A percentile compares a stretch with the other conserved stretches of the same genome.
These are phyloP conservation scores for Gymnothorax reevesii DNA, from an alignment of 2,797 vertebrate species.

Conservation along the genomic window DNA sequence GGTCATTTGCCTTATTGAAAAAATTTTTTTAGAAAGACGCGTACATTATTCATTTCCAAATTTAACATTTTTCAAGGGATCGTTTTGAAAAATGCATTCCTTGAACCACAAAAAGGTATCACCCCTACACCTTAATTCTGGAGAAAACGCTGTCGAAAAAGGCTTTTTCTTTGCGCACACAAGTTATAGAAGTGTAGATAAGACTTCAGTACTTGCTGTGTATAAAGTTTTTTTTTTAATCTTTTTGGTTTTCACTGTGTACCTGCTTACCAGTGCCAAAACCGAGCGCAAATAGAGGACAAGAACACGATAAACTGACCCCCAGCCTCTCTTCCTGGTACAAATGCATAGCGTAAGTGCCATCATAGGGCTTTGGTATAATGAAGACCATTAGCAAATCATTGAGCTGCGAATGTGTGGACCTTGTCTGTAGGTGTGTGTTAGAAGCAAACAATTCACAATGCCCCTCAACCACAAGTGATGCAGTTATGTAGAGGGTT, in stretches of 20 bases:
- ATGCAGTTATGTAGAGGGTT: slow-evolving; percentile 62
- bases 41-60: no score
- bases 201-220: no score
- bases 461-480: slow-evolving; percentile 58
- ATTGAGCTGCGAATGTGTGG: slow-evolving; percentile 40
- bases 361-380: slow-evolving; percentile 30
- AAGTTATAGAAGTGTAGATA: no score
- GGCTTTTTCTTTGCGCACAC: no score
- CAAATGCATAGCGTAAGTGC: background rate
- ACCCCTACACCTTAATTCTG: background rate
- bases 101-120: background rate
- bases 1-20: no score
- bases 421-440: slow-evolving; percentile 48
- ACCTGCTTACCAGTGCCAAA: background rate
- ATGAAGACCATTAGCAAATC: slow-evolving; percentile 55
- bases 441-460: slow-evolving; percentile 67
- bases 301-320: background rate
- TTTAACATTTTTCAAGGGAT: no score
- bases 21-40: no score
- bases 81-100: no score
- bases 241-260: no score
- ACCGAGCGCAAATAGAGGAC: background rate
- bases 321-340: background rate
- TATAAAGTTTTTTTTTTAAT: no score
- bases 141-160: no score